A percentile compares a stretch with the other conserved stretches of the same genome.
Conservation (phyloP, 2,113 vertebrate species). For the Elephantulus edwardii region DNA sequence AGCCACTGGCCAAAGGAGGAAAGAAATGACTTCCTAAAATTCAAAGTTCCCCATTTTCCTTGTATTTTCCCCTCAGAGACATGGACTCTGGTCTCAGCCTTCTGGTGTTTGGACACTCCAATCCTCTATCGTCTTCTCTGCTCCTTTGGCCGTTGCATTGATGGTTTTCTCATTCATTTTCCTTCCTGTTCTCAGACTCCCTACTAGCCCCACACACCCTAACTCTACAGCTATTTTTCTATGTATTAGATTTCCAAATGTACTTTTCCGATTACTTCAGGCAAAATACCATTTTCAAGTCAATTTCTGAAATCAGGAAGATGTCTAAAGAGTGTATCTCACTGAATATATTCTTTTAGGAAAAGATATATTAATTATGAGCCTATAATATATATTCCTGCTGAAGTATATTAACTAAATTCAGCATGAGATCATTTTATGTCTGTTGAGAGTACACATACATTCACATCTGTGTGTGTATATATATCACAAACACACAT, state of each 20-base stretch:
- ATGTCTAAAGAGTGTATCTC: background rate
- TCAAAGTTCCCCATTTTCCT: background rate
- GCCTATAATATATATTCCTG: background rate
- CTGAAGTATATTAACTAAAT: background rate
- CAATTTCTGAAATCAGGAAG: background rate
- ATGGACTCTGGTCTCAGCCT: no score
- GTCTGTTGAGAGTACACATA: background rate
- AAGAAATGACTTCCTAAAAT: background rate
- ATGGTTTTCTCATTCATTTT: rapidly evolving
- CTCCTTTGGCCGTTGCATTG: rapidly evolving
- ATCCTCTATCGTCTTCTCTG: rapidly evolving
- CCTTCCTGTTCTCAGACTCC: rapidly evolving
- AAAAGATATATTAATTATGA: background rate
- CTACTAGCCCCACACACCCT: background rate
- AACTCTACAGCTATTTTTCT: background rate
- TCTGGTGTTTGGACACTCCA: background rate
- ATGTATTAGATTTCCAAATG: background rate
- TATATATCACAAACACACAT: background rate
- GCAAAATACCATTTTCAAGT: no score
- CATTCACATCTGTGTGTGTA: background rate
- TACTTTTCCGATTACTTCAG: background rate
- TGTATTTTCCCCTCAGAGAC: background rate
- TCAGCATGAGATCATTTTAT: background rate
- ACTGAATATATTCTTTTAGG: background rate
- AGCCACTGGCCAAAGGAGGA: background rate